Conservation (phyloP, 1,140 invertebrate species). For the silkworm (Bombyx mori) region DNA sequence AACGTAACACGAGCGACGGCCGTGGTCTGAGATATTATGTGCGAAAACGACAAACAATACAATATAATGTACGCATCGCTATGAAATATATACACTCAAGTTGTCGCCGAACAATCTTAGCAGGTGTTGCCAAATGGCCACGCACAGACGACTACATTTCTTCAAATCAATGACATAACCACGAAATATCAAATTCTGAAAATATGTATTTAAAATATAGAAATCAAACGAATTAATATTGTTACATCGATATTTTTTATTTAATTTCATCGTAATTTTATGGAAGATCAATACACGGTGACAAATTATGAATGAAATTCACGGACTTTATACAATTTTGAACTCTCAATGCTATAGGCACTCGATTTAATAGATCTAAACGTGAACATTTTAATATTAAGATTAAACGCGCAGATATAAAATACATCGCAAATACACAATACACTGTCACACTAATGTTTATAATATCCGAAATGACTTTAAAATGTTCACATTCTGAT, state of each 20-base stretch:
- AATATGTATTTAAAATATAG: not conserved
- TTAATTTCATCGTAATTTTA: constrained; percentile 71
- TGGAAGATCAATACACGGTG: constrained; percentile 71
- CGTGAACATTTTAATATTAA: constrained; percentile 64
- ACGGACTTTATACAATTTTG: constrained; percentile 69
- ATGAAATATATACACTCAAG: constrained; percentile 7
- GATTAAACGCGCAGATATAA: constrained; percentile 53
- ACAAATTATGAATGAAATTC: constrained; percentile 68
- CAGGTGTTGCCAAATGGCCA: constrained; percentile 14
- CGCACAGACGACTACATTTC: not conserved
- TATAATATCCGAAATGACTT: constrained; percentile 58
- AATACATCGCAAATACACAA: constrained; percentile 53
- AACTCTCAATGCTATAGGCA: constrained; percentile 69
- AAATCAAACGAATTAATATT: constrained; percentile 60
- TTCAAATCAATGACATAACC: not conserved
- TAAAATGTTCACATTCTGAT: constrained; percentile 65
- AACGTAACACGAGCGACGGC: constrained; percentile 31
- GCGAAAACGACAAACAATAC: constrained; percentile 19
- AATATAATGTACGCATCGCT: constrained; percentile 7
- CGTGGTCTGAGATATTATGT: constrained; percentile 35
- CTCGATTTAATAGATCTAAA: constrained; percentile 68
- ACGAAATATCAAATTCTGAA: not conserved
- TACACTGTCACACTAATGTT: constrained; percentile 46
- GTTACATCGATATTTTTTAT: constrained; percentile 69
- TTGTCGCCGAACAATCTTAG: not conserved